Percentiles rank a stretch among this genome's conserved stretches.
These are phyloP conservation scores for Tetramorium simillimum DNA, from an alignment of 1,140 invertebrate species.

Conservation along the genomic window DNA sequence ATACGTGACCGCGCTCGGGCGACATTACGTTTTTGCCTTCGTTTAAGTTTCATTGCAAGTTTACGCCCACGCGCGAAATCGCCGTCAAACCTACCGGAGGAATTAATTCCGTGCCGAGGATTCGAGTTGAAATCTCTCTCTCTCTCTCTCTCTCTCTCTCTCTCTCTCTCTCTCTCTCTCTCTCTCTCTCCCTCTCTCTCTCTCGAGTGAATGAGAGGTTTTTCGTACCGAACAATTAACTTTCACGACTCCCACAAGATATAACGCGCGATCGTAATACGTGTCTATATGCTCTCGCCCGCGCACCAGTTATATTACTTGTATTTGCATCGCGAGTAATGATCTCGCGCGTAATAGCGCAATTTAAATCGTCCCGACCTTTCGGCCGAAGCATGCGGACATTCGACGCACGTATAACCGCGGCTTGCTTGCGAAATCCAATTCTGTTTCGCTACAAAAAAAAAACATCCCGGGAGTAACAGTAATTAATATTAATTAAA, in stretches of 20 bases:
- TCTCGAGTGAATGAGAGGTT: background rate
- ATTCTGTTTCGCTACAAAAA: background rate
- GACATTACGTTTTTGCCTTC: constrained; percentile 17
- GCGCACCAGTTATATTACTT: constrained; percentile 1
- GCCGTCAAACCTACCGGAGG: too few relatives aligned
- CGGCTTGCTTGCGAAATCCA: background rate
- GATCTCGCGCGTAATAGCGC: constrained; percentile 25
- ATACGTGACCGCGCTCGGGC: background rate
- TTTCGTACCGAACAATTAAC: constrained; percentile 25
- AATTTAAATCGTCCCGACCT: constrained; percentile 20
- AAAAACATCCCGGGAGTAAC: background rate
- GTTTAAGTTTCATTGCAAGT: constrained; percentile 21
- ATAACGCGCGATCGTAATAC: constrained; percentile 1
- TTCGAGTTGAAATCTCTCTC: background rate
- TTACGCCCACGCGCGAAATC: constrained; percentile 15
- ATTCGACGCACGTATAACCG: background rate
- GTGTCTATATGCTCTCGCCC: background rate
- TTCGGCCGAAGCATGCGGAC: constrained; percentile 4
- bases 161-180: background rate
- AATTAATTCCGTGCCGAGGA: background rate
- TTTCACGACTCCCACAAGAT: constrained; percentile 19
- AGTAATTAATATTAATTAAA: background rate
- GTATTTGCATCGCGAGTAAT: constrained; percentile 12
- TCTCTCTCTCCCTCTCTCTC: background rate
- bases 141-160: background rate